phyloP scores from a whole-genome alignment of 2,888 invertebrate species.

The Ophion ventricosus region DNA sequence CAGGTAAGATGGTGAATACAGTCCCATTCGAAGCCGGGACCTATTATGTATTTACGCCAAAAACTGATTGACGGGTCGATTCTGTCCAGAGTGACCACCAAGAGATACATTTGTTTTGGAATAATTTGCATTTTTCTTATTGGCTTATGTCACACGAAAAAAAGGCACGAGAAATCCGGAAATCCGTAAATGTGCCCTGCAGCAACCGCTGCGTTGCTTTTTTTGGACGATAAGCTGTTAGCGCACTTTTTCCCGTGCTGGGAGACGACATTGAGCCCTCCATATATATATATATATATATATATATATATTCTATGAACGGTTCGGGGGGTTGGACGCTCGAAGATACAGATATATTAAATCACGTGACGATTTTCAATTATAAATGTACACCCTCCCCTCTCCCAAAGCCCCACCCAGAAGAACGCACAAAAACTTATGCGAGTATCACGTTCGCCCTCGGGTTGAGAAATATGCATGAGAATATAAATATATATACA shows the following conservation, averaged over 20 bases:
- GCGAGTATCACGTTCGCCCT: slow-evolving; percentile 34
- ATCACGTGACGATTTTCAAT: slow-evolving; percentile 78
- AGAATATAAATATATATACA: slow-evolving; percentile 45
- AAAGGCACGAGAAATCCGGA: slow-evolving; percentile 57
- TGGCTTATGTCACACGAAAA: slow-evolving; percentile 66
- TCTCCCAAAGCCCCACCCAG: slow-evolving; percentile 1
- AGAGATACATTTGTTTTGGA: neutral
- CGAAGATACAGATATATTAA: slow-evolving; percentile 68
- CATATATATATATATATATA: slow-evolving; percentile 10
- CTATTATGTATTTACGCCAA: too few species aligned
- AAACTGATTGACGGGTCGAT: too few species aligned
- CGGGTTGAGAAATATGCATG: slow-evolving; percentile 56
- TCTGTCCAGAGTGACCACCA: neutral
- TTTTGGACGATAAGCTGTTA: slow-evolving; percentile 28
- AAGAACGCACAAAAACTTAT: slow-evolving; percentile 22
- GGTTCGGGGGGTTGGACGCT: slow-evolving; percentile 36
- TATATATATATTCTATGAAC: slow-evolving; percentile 62
- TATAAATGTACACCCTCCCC: slow-evolving; percentile 66
- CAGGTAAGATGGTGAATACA: too few species aligned
- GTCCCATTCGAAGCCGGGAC: too few species aligned
- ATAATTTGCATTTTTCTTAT: slow-evolving; percentile 68
- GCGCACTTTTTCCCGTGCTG: slow-evolving; percentile 26
- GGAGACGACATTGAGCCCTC: slow-evolving; percentile 57
- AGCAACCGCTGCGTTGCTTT: slow-evolving; percentile 12
- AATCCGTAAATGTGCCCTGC: slow-evolving; percentile 42